Percentiles rank a stretch among this genome's conserved stretches.
These are phyloP conservation scores for Platorchestia sp. DNA, from an alignment of 1,140 invertebrate genomes.

Conservation along the genomic window DNA sequence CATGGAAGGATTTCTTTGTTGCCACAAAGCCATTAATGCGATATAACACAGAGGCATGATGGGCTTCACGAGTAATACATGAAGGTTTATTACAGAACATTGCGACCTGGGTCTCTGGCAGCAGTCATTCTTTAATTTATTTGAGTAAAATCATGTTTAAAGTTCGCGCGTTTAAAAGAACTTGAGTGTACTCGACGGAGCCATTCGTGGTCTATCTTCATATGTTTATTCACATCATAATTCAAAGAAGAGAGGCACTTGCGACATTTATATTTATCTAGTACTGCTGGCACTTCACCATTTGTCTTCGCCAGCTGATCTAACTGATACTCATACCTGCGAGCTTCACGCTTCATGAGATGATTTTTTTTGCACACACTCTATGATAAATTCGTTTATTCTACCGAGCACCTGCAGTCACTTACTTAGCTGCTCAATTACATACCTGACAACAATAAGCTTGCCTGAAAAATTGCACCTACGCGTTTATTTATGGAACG, in stretches of 20 bases:
- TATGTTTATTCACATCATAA: background rate
- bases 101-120: background rate
- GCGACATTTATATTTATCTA: background rate
- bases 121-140: background rate
- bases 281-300: background rate
- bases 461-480: background rate
- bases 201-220: background rate
- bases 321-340: background rate
- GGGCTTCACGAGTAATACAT: background rate
- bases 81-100: background rate
- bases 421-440: no score
- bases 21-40: background rate
- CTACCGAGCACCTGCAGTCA: no score
- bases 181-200: background rate
- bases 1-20: background rate
- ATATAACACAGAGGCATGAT: background rate
- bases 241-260: background rate
- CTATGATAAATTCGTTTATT: no score
- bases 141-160: background rate
- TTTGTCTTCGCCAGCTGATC: background rate
- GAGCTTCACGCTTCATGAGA: background rate
- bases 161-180: background rate
- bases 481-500: background rate
- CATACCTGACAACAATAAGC: background rate
- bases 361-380: no score